phyloP scores from a whole-genome alignment of 2,888 invertebrate species.

The Caenorhabditis wallacei region DNA sequence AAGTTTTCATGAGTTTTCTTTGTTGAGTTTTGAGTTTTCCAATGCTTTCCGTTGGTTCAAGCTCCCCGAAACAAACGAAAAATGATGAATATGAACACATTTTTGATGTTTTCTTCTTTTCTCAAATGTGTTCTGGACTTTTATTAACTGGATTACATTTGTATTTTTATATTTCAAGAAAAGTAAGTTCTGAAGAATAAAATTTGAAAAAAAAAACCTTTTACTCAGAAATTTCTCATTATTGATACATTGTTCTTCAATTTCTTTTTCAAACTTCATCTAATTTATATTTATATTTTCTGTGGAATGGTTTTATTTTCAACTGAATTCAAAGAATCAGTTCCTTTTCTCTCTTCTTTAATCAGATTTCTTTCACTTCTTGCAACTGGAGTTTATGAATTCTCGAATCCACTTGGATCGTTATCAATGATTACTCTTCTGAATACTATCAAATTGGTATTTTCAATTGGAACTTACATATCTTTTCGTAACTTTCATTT shows the following conservation, averaged over 20 bases:
- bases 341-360: neutral
- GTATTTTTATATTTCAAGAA: slow-evolving; percentile 2
- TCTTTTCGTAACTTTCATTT: neutral
- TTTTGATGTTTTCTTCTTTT: slow-evolving; percentile 13
- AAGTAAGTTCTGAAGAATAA: neutral
- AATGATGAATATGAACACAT: neutral
- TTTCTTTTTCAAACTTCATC: slow-evolving; percentile 17
- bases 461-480: neutral
- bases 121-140: neutral
- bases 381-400: neutral
- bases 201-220: neutral
- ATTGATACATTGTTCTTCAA: neutral
- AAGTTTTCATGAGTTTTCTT: no score
- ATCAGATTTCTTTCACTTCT: neutral
- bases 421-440: slow-evolving; percentile 5
- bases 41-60: no score
- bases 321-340: neutral
- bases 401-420: slow-evolving; percentile 3
- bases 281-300: slow-evolving; percentile 14
- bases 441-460: slow-evolving; percentile 1
- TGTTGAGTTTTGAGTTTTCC: no score
- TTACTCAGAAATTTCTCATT: slow-evolving; percentile 19
- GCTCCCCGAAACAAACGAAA: no score
- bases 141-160: neutral
- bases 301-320: slow-evolving; percentile 10